A percentile compares a stretch with the other conserved stretches of the same genome.
These are phyloP conservation scores for Pipra filicauda DNA, from an alignment of 2,113 vertebrate species.

Conservation along the genomic window DNA sequence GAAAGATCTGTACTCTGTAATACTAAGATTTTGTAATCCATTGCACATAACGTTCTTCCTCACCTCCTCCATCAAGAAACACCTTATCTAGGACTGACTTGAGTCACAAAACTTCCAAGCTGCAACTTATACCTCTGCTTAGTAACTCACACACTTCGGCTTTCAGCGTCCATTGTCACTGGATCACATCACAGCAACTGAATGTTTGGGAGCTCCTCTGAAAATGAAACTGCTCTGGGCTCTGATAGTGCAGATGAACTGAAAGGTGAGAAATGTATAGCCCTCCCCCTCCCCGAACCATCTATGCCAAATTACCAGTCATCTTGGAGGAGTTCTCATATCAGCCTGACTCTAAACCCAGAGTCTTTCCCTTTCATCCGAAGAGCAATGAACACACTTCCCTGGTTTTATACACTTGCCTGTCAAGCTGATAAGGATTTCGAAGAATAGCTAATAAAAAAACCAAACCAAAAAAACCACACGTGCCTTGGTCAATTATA, in stretches of 20 bases:
- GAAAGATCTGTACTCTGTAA: slow-evolving; percentile 26
- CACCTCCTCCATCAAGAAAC: slow-evolving; percentile 22
- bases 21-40: slow-evolving; percentile 32
- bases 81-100: not conserved
- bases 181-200: not conserved
- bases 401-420: not conserved
- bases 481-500: not conserved
- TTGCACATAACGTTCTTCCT: slow-evolving; percentile 9
- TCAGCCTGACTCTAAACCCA: not conserved
- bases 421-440: not conserved
- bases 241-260: not conserved
- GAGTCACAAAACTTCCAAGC: not conserved
- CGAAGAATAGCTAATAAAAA: not conserved
- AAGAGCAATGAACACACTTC: not conserved
- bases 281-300: not conserved
- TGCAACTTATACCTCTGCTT: not conserved
- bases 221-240: not conserved
- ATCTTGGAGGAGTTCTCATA: not conserved
- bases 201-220: not conserved
- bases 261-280: not conserved
- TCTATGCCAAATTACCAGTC: not conserved
- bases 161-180: not conserved
- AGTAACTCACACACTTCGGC: not conserved
- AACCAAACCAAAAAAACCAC: not conserved
- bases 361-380: not conserved